A percentile compares a stretch with the other conserved stretches of the same genome.
Conservation (phyloP, 2,797 vertebrate species). For the Garrulus glandarius region DNA sequence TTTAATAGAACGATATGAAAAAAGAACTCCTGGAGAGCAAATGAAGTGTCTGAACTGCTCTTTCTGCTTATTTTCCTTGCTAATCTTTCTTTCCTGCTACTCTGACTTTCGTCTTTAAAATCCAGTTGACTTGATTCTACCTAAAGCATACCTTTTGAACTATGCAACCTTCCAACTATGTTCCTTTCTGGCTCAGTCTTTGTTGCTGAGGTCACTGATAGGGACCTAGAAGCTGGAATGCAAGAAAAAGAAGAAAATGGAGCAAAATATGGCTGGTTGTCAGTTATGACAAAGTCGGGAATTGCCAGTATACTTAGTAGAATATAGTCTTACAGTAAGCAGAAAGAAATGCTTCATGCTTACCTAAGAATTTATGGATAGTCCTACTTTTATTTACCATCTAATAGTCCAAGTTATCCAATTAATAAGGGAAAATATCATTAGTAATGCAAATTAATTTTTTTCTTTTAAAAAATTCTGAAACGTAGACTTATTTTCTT, state of each 20-base stretch:
- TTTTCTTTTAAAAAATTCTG: neutral
- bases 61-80: neutral
- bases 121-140: neutral
- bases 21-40: neutral
- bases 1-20: neutral
- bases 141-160: neutral
- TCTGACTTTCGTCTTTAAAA: neutral
- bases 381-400: neutral
- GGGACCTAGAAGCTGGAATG: neutral
- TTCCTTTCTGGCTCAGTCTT: neutral
- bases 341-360: accelerated
- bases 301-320: neutral
- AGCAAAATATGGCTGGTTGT: neutral
- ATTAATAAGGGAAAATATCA: neutral
- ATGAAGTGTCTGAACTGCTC: neutral
- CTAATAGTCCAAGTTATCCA: neutral
- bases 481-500: neutral
- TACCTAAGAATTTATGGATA: neutral
- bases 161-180: neutral
- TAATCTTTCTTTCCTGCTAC: neutral
- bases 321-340: neutral
- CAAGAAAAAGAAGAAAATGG: neutral
- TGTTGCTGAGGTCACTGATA: neutral
- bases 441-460: neutral
- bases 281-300: neutral